Evolutionary conservation across 2,797 vertebrate genomes (phyloP).

Genomic region (Sardinella longiceps): DNA sequence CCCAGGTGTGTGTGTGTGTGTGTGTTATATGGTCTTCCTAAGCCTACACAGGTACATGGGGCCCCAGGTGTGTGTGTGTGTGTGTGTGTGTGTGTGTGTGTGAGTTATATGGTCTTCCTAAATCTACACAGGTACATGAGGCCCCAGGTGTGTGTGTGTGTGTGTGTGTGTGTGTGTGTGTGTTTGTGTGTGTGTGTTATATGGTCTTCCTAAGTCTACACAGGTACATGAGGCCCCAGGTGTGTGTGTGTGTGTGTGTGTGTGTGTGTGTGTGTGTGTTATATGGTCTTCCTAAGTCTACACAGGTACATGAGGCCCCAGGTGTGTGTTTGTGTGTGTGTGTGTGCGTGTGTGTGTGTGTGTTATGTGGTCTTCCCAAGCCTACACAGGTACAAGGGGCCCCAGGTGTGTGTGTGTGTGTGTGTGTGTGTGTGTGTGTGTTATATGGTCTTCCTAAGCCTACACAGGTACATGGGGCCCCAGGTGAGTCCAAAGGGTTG

Average conservation of each 20-base stretch:
- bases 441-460: too few relatives aligned
- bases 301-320: neutral
- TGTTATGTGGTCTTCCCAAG: neutral
- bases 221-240: neutral
- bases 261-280: too few relatives aligned
- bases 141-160: neutral
- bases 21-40: slow-evolving; percentile 1
- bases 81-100: neutral
- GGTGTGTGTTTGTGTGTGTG: neutral
- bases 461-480: too few relatives aligned
- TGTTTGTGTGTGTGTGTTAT: neutral
- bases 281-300: neutral
- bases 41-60: too few relatives aligned
- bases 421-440: neutral
- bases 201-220: neutral
- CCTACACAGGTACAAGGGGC: neutral
- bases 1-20: neutral
- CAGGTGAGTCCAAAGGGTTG: slow-evolving; percentile 79
- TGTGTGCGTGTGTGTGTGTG: neutral
- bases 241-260: neutral
- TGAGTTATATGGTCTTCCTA: neutral
- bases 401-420: neutral
- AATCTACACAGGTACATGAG: slow-evolving; percentile 1
- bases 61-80: neutral
- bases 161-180: neutral